These are phyloP conservation scores for Antitype chi DNA, from an alignment of 2,888 invertebrate species.

Conservation along the genomic window DNA sequence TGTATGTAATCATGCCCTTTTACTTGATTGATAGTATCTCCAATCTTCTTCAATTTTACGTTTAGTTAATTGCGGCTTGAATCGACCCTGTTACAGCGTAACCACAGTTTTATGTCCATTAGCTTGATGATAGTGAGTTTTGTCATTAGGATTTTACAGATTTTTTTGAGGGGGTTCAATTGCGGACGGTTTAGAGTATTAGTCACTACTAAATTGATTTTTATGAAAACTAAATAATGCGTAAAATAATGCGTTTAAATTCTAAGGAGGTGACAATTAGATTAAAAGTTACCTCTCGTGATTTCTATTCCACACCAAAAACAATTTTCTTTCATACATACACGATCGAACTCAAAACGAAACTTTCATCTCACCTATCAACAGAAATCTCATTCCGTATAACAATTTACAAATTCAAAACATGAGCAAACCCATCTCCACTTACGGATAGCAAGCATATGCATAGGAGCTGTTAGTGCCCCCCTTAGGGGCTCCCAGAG, in stretches of 20 bases:
- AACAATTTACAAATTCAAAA: conserved; percentile 71
- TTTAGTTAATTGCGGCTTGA: conserved; percentile 80
- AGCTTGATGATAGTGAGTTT: conserved; percentile 73
- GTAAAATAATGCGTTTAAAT: background rate
- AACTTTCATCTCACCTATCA: conserved; percentile 32
- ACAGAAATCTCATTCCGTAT: conserved; percentile 61
- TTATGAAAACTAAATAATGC: background rate
- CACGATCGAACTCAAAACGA: conserved; percentile 21
- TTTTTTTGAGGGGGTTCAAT: conserved; percentile 41
- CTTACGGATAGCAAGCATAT: conserved; percentile 77
- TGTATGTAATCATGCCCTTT: conserved; percentile 86
- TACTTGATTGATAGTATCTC: conserved; percentile 86
- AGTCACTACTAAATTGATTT: conserved; percentile 3
- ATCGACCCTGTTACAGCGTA: conserved; percentile 72
- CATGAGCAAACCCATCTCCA: conserved; percentile 74
- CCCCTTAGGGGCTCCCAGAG: conserved; percentile 83
- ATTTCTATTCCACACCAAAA: background rate
- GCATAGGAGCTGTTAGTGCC: conserved; percentile 84
- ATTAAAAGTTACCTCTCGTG: background rate
- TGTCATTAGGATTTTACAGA: conserved; percentile 61
- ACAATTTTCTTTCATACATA: conserved; percentile 1
- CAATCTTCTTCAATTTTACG: conserved; percentile 83
- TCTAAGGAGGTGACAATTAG: background rate
- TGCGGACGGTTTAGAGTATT: background rate
- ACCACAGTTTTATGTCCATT: conserved; percentile 75